Base-by-base conservation (phyloP, 2,888 invertebrate species). In the Catocala fraxini region DNA sequence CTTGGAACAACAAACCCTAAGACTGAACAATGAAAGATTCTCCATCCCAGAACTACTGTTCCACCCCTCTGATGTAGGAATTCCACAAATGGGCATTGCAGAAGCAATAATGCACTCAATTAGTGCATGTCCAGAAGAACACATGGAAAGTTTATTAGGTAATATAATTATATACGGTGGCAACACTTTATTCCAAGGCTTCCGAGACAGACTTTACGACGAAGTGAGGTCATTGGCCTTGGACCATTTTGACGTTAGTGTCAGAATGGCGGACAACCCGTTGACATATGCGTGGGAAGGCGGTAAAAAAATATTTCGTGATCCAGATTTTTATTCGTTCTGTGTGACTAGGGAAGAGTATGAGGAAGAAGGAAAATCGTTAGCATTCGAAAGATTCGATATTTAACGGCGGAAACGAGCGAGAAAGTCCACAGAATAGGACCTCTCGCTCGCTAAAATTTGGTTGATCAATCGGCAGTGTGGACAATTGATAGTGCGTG, bases 31-130 rank as follows among this genome's bases (percentile, higher is more conserved):
- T 82, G 99, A 99, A 90, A 92, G 99, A 52, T 99, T 99, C 87
- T 95, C 97, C 0, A 97, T 99, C 51, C 99, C 99, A 0, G 99
- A 99, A 91, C 93, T 99, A 2, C 90, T 99, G 4, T 99, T 99
- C 85, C 96, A 97, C 83, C 99, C 99, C 0, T 97, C 98, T 0
- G 99, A 99, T 86, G 97, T 99, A 43, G 99, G 98, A 0, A 97
- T 99, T 67, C 96, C 96, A 57, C 96, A 96, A 89, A 98, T 98
- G 96, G 99, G 99, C 0, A 96, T 99, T 65, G 95, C 98, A 0
- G 99, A 99, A 93, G 97, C 98, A 0, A 96, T 99, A 6, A 96
- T 97, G 59, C 95, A 97, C 81, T 95, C 96, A 0, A 95, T 99
- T n/a, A 95, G 95, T 56, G 89, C 95, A 0, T 97, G 98, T 73